Percentiles rank a stretch among this genome's conserved stretches.
phyloP scores from a whole-genome alignment of 1,140 invertebrate species.

The Pygmarrhopalites habei region DNA sequence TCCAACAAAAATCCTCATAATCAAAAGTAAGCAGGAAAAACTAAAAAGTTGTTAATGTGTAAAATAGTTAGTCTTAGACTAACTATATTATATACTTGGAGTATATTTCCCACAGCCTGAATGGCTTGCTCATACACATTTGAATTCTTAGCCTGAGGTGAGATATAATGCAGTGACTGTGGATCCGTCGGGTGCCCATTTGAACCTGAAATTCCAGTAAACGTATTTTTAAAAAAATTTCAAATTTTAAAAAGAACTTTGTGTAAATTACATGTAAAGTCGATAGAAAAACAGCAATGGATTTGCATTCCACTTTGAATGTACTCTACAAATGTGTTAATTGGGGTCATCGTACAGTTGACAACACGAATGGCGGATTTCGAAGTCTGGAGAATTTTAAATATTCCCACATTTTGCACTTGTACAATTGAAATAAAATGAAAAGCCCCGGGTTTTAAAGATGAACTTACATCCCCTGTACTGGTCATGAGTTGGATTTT shows the following conservation, averaged over 20 bases:
- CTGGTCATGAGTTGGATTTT: conserved; percentile 30
- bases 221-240: neutral
- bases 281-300: conserved; percentile 52
- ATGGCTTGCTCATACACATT: conserved; percentile 58
- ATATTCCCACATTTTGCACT: conserved; percentile 27
- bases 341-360: conserved; percentile 27
- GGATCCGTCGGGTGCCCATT: neutral
- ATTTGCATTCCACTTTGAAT: conserved; percentile 52
- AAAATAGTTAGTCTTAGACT: too few species aligned
- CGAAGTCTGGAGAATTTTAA: neutral
- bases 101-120: too few species aligned
- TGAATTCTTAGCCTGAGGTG: neutral
- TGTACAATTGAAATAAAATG: conserved; percentile 37
- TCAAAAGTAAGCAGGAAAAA: too few species aligned
- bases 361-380: neutral
- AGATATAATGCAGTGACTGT: neutral
- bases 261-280: conserved; percentile 54
- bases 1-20: too few species aligned
- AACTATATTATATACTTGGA: conserved; percentile 57
- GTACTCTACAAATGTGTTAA: conserved; percentile 54
- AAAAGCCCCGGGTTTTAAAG: neutral
- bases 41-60: too few species aligned
- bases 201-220: conserved; percentile 1
- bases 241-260: neutral
- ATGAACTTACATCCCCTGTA: conserved; percentile 21